These are phyloP conservation scores for Neosilurus mollespiculum DNA, from an alignment of 2,797 vertebrate species.

Conservation along the genomic window DNA sequence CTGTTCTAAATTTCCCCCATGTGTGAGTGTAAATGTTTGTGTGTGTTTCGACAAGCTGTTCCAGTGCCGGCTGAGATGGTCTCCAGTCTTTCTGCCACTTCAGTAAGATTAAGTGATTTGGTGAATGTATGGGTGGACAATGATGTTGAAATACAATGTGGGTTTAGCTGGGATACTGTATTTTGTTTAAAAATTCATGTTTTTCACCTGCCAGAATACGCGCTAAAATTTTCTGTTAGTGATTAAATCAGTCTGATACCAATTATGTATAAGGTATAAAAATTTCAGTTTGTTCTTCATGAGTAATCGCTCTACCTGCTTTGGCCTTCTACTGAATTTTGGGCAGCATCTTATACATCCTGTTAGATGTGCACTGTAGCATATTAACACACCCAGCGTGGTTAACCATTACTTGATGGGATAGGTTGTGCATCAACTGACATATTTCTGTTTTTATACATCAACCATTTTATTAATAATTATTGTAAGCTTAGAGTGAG, in stretches of 20 bases:
- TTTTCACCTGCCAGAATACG: background rate
- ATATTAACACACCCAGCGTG: constrained; percentile 25
- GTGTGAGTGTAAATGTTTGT: too few species aligned
- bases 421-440: constrained; percentile 45
- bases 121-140: too few species aligned
- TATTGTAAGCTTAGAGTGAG: background rate
- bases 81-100: too few species aligned
- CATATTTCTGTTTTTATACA: background rate
- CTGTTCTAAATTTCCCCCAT: too few species aligned
- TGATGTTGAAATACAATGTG: too few species aligned
- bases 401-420: background rate
- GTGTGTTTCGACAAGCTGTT: too few species aligned
- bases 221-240: background rate
- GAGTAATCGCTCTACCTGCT: constrained; percentile 58
- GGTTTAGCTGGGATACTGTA: too few species aligned
- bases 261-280: constrained; percentile 15
- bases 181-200: background rate
- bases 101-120: too few species aligned
- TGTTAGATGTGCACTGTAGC: constrained; percentile 43
- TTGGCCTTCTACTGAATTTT: constrained; percentile 38
- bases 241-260: background rate
- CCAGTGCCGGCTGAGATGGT: too few species aligned
- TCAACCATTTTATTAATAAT: constrained; percentile 2
- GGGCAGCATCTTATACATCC: constrained; percentile 55
- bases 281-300: constrained; percentile 50